Percentiles rank a stretch among this genome's conserved stretches.
phyloP scores from a whole-genome alignment of 2,797 vertebrate species.

The Tauraco hartlaubi region DNA sequence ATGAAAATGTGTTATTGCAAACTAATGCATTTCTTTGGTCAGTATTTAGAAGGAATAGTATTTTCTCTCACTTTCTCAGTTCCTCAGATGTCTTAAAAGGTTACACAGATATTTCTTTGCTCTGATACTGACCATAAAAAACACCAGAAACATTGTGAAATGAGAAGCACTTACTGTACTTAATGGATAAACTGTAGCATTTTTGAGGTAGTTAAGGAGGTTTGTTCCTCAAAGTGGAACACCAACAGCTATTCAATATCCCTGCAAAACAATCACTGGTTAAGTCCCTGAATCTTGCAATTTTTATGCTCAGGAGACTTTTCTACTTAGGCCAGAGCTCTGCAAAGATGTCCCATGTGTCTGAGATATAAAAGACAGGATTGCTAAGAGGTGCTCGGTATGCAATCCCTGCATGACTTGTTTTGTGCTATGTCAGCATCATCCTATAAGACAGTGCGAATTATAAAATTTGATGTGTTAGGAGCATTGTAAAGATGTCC shows the following conservation, averaged over 20 bases:
- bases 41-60: neutral
- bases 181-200: neutral
- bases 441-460: neutral
- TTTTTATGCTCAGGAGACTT: neutral
- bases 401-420: fast-evolving
- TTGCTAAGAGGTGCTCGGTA: neutral
- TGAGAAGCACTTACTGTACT: neutral
- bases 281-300: neutral
- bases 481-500: neutral
- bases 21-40: neutral
- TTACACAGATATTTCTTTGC: neutral
- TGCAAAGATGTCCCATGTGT: neutral
- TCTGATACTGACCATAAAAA: neutral
- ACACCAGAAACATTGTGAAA: neutral
- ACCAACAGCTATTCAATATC: neutral
- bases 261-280: neutral
- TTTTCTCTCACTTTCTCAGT: neutral
- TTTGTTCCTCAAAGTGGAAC: neutral
- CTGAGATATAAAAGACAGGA: neutral
- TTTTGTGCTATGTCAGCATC: neutral
- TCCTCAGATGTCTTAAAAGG: neutral
- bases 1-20: neutral
- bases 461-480: neutral
- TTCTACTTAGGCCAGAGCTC: neutral
- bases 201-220: neutral